Percentiles rank a stretch among this genome's conserved stretches.
phyloP scores from a whole-genome alignment of 2,113 vertebrate species.

The Trochalopteron elliotii region DNA sequence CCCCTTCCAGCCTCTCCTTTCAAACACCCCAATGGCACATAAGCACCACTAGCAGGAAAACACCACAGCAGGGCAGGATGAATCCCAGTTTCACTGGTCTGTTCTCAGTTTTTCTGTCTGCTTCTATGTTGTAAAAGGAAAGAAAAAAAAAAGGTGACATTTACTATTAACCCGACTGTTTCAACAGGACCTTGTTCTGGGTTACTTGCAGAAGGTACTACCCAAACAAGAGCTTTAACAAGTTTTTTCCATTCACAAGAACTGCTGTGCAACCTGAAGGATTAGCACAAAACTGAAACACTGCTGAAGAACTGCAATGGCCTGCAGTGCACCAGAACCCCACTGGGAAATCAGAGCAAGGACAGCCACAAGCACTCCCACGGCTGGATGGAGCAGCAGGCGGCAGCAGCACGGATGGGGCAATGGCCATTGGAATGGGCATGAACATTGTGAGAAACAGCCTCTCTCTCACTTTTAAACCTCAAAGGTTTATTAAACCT shows the following conservation, averaged over 20 bases:
- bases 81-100: neutral
- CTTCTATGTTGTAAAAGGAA: neutral
- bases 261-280: neutral
- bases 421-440: neutral
- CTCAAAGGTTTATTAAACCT: neutral
- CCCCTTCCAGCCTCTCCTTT: neutral
- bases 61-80: neutral
- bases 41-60: neutral
- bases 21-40: rapidly evolving
- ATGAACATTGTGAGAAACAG: neutral
- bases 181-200: neutral
- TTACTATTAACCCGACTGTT: neutral
- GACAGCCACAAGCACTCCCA: rapidly evolving
- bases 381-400: neutral
- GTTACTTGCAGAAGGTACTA: neutral
- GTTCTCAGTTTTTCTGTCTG: neutral
- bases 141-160: rapidly evolving
- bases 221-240: neutral
- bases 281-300: neutral
- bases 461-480: neutral
- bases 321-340: neutral
- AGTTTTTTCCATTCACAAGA: neutral
- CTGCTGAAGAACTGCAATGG: neutral
- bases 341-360: neutral
- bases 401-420: rapidly evolving